Conservation (phyloP, 2,113 vertebrate genomes). For the mouse (Mus musculus) region GRCm39 chr6:82907501-82908000, state of each 20-base stretch:
- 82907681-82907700: neutral
- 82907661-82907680: slow-evolving; percentile 18
- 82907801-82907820: slow-evolving; percentile 63
- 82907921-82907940: slow-evolving; percentile 92
- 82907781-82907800: slow-evolving; percentile 44
- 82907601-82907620: neutral
- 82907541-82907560: neutral
- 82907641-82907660: slow-evolving; percentile 9
- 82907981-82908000: slow-evolving; percentile 70
- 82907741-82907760: slow-evolving; percentile 47
- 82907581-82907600: neutral
- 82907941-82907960: slow-evolving; percentile 88
- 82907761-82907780: slow-evolving; percentile 16
- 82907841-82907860: slow-evolving; percentile 67
- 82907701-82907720: neutral
- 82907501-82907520: slow-evolving; percentile 1
- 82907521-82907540: slow-evolving; percentile 33
- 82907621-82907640: slow-evolving; percentile 14
- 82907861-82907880: slow-evolving; percentile 81
- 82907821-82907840: slow-evolving; percentile 53
- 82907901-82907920: slow-evolving; percentile 93
- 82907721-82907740: slow-evolving; percentile 48
- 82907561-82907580: slow-evolving; percentile 63
- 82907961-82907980: slow-evolving; percentile 86
- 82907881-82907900: slow-evolving; percentile 93